phyloP scores from a whole-genome alignment of 2,113 vertebrate genomes.

The Fregetta grallaria region DNA sequence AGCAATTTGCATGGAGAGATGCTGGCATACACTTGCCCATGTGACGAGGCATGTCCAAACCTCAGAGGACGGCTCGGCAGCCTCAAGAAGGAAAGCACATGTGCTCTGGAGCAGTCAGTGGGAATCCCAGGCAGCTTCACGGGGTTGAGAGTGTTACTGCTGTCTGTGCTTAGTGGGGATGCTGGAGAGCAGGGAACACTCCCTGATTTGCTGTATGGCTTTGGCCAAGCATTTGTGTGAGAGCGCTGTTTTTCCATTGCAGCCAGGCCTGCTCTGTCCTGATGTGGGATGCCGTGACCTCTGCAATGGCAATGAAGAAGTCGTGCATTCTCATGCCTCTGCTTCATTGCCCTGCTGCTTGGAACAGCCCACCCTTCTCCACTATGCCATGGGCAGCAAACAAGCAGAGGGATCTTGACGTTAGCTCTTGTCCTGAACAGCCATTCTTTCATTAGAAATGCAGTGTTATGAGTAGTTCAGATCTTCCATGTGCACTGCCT shows the following conservation, averaged over 20 bases:
- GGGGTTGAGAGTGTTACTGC: neutral
- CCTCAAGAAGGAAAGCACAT: fast-evolving
- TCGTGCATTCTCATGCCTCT: neutral
- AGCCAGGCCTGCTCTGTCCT: neutral
- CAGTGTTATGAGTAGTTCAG: neutral
- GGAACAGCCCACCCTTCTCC: neutral
- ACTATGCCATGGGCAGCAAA: neutral
- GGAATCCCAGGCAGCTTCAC: neutral
- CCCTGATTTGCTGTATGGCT: neutral
- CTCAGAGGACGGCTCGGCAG: neutral
- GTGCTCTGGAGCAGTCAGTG: neutral
- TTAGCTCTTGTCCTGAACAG: neutral
- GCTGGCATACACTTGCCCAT: neutral
- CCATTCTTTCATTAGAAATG: neutral
- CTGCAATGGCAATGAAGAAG: neutral
- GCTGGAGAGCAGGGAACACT: neutral
- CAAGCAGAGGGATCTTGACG: neutral
- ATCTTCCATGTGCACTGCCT: neutral
- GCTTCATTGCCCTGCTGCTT: neutral
- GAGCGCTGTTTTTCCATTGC: neutral
- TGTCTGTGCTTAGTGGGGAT: neutral
- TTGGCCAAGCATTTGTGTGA: neutral
- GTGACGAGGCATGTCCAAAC: neutral
- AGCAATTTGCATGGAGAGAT: neutral
- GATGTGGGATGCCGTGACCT: neutral